These are phyloP conservation scores for Drosophila gaucha DNA, from an alignment of 2,888 invertebrate genomes.

Conservation along the genomic window DNA sequence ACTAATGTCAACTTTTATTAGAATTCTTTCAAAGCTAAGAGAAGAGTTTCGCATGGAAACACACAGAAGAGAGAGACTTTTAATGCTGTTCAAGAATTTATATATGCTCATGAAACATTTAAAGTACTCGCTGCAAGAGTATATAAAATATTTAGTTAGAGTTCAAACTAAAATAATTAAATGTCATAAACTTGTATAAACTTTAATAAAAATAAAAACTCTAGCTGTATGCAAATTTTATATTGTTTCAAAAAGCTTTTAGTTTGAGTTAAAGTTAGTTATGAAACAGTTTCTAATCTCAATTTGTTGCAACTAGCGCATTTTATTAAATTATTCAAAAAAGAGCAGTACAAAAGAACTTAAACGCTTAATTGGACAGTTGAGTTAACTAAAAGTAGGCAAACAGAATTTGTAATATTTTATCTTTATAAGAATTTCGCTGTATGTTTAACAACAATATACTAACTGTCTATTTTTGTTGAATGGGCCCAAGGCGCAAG, in stretches of 20 bases:
- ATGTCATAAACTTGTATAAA: too few relatives aligned
- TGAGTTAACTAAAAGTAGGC: conserved; percentile 17
- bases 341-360: conserved; percentile 65
- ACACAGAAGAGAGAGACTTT: too few relatives aligned
- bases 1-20: not conserved
- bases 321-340: conserved; percentile 71
- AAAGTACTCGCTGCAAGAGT: too few relatives aligned
- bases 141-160: not conserved
- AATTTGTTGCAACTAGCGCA: conserved; percentile 54
- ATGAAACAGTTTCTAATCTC: conserved; percentile 18
- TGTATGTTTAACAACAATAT: conserved; percentile 33
- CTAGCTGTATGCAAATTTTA: not conserved
- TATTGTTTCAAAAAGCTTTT: not conserved
- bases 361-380: conserved; percentile 42
- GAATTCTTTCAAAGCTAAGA: too few relatives aligned
- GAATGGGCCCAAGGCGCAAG: conserved; percentile 4
- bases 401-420: conserved; percentile 26
- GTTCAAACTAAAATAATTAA: not conserved
- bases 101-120: too few relatives aligned
- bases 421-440: conserved; percentile 38
- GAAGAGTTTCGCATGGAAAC: too few relatives aligned
- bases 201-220: not conserved
- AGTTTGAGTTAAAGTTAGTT: not conserved
- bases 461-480: conserved; percentile 15
- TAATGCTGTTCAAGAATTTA: too few relatives aligned